Evolutionary conservation across 2,797 vertebrate genomes (phyloP).

Genomic region (Danio choprae): DNA sequence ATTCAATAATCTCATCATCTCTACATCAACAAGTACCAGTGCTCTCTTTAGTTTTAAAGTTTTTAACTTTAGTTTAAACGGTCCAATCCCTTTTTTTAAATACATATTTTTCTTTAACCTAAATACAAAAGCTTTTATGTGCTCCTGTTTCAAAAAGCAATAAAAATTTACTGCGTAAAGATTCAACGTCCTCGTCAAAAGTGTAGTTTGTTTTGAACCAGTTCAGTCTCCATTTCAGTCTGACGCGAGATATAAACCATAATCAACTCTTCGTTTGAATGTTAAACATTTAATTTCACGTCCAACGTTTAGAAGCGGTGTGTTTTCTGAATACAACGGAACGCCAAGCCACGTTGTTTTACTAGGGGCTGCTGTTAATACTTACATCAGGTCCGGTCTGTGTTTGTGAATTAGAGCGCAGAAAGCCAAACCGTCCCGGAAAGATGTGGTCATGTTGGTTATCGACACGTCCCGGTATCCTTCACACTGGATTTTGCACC

Average conservation of each 20-base stretch:
- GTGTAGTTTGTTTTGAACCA: background rate
- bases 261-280: background rate
- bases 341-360: background rate
- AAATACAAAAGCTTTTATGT: background rate
- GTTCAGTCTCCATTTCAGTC: background rate
- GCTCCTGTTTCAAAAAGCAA: background rate
- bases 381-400: conserved; percentile 94
- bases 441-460: conserved; percentile 98
- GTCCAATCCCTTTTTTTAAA: background rate
- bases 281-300: background rate
- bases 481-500: conserved; percentile 89
- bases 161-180: background rate
- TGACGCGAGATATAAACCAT: background rate
- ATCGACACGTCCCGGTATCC: conserved; percentile 91
- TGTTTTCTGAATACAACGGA: background rate
- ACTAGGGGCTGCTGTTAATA: conserved; percentile 26
- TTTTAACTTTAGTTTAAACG: background rate
- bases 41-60: background rate
- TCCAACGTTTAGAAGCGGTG: background rate
- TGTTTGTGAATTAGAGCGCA: conserved; percentile 95
- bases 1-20: no score
- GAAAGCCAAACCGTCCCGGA: conserved; percentile 95
- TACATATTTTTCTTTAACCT: background rate
- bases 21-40: background rate
- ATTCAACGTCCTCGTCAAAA: background rate